These are phyloP conservation scores for Protobothrops flavoviridis DNA, from an alignment of 2,113 vertebrate genomes.

Conservation along the genomic window DNA sequence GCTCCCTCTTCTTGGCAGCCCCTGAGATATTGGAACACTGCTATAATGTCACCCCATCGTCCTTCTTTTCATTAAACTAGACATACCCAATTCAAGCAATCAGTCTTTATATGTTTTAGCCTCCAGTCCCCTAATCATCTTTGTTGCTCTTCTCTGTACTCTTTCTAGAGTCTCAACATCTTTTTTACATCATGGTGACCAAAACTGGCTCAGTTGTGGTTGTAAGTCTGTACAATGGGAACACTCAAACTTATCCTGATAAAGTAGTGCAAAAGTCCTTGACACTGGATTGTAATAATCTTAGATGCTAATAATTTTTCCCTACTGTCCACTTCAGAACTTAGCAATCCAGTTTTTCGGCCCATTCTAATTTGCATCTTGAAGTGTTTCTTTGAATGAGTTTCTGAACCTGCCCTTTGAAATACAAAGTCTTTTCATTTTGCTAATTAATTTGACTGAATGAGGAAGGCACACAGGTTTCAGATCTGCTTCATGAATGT, in stretches of 20 bases:
- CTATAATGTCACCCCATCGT: too few relatives aligned
- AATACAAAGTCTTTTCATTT: not conserved
- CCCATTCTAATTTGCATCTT: not conserved
- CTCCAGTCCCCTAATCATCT: too few relatives aligned
- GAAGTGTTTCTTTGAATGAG: not conserved
- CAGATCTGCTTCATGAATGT: not conserved
- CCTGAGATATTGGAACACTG: too few relatives aligned
- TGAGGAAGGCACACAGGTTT: not conserved
- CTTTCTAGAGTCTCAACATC: too few relatives aligned
- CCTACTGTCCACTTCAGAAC: not conserved
- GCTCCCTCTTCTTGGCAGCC: too few relatives aligned
- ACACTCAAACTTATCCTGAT: not conserved
- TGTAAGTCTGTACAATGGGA: not conserved
- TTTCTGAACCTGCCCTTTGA: not conserved
- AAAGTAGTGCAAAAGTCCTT: not conserved
- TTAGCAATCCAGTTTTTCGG: not conserved
- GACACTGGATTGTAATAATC: not conserved
- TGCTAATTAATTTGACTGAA: not conserved
- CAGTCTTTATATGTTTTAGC: too few relatives aligned
- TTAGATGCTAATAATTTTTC: not conserved
- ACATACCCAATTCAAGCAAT: too few relatives aligned
- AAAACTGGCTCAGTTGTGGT: not conserved
- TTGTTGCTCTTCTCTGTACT: too few relatives aligned
- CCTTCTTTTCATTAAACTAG: too few relatives aligned
- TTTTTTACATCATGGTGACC: too few relatives aligned